Evolutionary conservation across 1,140 invertebrate genomes (phyloP), one percentile per base, ranked within the genome.

Genomic region (Drosophila neocordata): DNA sequence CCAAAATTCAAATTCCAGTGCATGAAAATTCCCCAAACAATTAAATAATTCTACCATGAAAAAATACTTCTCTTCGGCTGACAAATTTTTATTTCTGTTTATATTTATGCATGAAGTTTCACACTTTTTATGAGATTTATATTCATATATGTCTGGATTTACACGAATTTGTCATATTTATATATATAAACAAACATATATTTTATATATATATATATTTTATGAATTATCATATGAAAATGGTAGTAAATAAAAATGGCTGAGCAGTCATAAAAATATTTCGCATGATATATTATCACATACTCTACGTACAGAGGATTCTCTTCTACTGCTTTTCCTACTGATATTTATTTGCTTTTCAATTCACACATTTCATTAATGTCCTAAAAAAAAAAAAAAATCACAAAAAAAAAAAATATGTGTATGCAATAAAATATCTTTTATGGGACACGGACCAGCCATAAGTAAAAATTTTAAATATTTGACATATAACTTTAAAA

Each of bases 261-360:
- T 48, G 41, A 48, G 15, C 41, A 48, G 41, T 48, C 41, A 48
- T 48, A 48, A 48, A 48, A 48, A 48, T 48, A 48, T 48, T 48
- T 20, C 22, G 22, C 52, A 55, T 55, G 13, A 55, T 55, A 55
- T 55, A 55, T 31, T 24, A 53, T 53, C 51, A 24, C 51, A 24
- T 4, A 12, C 24, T 53, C 4, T 44, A 31, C 5, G 7, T 31
- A 31, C 27, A 31, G 4, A 31, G 7, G 7, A 3, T 31, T 31
- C 27, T 6, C 27, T 15, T 18, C 41, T 8, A 18, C n/a, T 44
- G 12, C n/a, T n/a, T 41, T 41, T 41, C 38, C 13, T 44, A 44
- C 6, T 4, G 13, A 48, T 9, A 48, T 48, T 48, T 48, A 48
- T 48, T 48, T 48, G 41, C 9, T 48, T 48, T 48, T 48, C 41